Conservation (phyloP, 1,140 invertebrate genomes). For the Listronotus bonariensis region DNA sequence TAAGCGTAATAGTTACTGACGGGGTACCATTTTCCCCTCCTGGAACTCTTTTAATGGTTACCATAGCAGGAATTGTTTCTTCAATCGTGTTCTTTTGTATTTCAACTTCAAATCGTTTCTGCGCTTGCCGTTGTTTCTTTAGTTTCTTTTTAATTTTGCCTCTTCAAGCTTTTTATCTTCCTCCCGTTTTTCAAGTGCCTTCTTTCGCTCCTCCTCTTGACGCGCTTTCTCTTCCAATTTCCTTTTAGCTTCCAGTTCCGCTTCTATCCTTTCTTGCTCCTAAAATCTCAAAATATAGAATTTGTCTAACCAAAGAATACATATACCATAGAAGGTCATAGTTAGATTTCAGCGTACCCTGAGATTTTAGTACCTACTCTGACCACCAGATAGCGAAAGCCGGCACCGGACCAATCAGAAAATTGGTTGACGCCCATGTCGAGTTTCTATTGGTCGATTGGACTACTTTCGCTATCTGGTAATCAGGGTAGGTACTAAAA, state of each 20-base stretch:
- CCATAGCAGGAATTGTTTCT: constrained; percentile 62
- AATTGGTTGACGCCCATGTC: too few relatives aligned
- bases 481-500: too few relatives aligned
- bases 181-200: constrained; percentile 24
- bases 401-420: too few relatives aligned
- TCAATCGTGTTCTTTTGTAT: constrained; percentile 44
- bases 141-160: constrained; percentile 40
- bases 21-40: constrained; percentile 68
- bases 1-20: constrained; percentile 75
- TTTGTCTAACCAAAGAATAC: constrained; percentile 12
- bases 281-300: constrained; percentile 17
- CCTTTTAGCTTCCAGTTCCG: constrained; percentile 37
- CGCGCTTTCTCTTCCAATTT: constrained; percentile 33
- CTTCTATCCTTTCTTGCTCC: constrained; percentile 44
- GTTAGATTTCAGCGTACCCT: too few relatives aligned
- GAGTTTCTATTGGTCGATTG: too few relatives aligned
- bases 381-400: too few relatives aligned
- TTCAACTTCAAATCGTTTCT: constrained; percentile 26
- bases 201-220: constrained; percentile 40
- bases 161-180: constrained; percentile 41
- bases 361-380: too few relatives aligned
- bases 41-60: constrained; percentile 73
- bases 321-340: too few relatives aligned
- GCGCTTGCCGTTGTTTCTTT: constrained; percentile 40
- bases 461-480: too few relatives aligned